These are phyloP conservation scores for Melanotaenia boesemani DNA, from an alignment of 2,797 vertebrate species.

Conservation along the genomic window DNA sequence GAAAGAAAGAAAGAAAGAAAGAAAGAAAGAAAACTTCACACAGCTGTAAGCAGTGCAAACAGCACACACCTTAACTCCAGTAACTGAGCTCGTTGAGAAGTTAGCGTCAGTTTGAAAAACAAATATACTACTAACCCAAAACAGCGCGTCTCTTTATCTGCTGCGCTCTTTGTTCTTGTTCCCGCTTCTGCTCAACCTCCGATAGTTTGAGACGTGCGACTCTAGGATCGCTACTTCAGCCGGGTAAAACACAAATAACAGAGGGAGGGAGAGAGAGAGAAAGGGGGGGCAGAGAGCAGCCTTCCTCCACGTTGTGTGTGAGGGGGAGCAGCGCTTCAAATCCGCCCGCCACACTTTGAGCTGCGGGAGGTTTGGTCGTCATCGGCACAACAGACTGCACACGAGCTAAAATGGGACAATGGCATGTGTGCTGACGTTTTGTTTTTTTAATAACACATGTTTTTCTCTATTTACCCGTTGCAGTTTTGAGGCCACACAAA, in stretches of 20 bases:
- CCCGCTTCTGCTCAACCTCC: constrained; percentile 68
- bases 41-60: constrained; percentile 40
- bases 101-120: constrained; percentile 46
- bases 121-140: constrained; percentile 77
- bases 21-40: background rate
- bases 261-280: constrained; percentile 40
- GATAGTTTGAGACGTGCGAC: constrained; percentile 71
- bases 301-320: constrained; percentile 60
- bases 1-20: background rate
- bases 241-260: constrained; percentile 82
- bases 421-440: constrained; percentile 18
- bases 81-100: constrained; percentile 19
- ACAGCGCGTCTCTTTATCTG: constrained; percentile 69
- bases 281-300: constrained; percentile 23
- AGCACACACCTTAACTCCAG: constrained; percentile 26
- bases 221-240: constrained; percentile 69
- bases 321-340: constrained; percentile 69
- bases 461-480: background rate
- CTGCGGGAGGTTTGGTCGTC: constrained; percentile 71
- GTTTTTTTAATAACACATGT: background rate
- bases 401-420: constrained; percentile 32
- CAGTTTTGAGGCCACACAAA: constrained; percentile 43
- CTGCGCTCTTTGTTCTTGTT: constrained; percentile 76
- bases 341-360: constrained; percentile 75
- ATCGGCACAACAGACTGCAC: constrained; percentile 52